These are phyloP conservation scores for Abramis brama DNA, from an alignment of 2,113 vertebrate genomes.

Conservation along the genomic window DNA sequence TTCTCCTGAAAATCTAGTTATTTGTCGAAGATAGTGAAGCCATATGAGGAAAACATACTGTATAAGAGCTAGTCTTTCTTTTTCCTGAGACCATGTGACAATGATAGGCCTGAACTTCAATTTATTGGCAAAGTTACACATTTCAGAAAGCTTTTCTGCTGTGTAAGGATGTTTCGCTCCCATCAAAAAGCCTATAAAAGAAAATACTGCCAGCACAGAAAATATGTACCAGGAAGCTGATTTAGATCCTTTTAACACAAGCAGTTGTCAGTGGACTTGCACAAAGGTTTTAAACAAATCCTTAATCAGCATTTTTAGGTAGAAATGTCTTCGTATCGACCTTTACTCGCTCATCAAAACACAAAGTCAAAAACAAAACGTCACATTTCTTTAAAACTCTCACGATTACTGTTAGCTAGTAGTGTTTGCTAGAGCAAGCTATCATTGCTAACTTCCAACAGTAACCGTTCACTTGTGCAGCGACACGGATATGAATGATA, in stretches of 20 bases:
- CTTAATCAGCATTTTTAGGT: slow-evolving; percentile 19
- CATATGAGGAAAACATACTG: background rate
- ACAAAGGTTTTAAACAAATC: background rate
- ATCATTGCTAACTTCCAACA: background rate
- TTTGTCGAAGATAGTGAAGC: background rate
- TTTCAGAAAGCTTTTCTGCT: background rate
- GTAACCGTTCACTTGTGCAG: background rate
- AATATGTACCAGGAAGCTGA: background rate
- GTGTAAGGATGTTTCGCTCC: slow-evolving; percentile 19
- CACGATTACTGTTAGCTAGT: no score
- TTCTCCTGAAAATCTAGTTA: background rate
- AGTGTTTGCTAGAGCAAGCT: background rate
- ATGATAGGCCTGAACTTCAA: background rate
- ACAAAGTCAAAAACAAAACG: background rate
- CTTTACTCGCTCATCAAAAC: background rate
- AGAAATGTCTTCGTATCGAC: background rate
- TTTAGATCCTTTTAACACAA: background rate
- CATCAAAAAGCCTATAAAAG: background rate
- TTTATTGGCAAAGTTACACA: background rate
- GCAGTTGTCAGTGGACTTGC: slow-evolving; percentile 1
- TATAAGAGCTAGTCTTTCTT: background rate
- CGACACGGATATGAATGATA: background rate
- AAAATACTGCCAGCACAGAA: background rate
- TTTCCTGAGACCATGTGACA: background rate
- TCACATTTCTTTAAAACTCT: no score